Conservation (phyloP, 2,113 vertebrate genomes). For the Rhinolophus sinicus region DNA sequence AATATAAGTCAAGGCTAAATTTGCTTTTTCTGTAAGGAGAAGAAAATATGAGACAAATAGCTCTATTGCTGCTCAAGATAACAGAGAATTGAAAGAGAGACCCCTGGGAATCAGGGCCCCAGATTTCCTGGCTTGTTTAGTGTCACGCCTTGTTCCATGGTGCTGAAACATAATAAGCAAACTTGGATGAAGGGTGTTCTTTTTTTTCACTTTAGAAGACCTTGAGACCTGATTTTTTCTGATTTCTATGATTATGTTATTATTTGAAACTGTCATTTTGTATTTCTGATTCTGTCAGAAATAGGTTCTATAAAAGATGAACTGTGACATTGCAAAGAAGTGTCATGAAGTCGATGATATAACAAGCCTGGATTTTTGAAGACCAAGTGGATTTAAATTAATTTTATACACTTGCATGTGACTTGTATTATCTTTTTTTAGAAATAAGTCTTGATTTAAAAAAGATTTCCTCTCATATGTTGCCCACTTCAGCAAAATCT, state of each 20-base stretch:
- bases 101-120: neutral
- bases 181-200: neutral
- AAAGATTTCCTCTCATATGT: neutral
- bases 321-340: neutral
- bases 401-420: neutral
- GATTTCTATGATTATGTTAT: neutral
- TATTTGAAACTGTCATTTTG: conserved; percentile 34
- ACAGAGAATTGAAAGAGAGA: neutral
- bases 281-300: conserved; percentile 51
- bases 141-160: neutral
- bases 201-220: neutral
- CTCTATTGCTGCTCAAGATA: neutral
- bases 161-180: neutral
- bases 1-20: neutral
- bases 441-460: neutral
- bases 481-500: neutral
- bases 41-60: neutral
- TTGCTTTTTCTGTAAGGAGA: neutral
- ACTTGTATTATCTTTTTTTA: conserved; percentile 37
- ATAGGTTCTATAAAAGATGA: conserved; percentile 27
- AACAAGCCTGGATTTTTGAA: conserved; percentile 45
- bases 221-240: neutral
- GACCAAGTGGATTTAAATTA: neutral
- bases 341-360: neutral
- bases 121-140: neutral